Evolutionary conservation across 2,797 vertebrate species (phyloP).

Genomic region (Bovichtus variegatus): DNA sequence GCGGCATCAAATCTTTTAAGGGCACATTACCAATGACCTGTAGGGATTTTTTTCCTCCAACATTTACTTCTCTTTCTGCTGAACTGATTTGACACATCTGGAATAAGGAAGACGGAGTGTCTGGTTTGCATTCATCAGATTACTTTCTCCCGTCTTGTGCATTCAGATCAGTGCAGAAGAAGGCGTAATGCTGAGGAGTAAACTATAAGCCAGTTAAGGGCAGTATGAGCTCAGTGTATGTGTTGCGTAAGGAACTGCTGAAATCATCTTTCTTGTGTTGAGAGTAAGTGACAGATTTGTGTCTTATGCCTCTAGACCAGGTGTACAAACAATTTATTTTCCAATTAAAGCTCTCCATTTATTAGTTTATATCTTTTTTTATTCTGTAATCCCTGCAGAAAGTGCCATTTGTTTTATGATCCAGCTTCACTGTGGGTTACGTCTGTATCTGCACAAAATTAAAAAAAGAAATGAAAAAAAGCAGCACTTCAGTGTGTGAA

Average conservation of each 20-base stretch:
- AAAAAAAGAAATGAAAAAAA: no score
- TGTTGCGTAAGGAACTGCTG: constrained; percentile 39
- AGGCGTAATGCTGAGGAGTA: constrained; percentile 22
- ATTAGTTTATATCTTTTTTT: constrained; percentile 32
- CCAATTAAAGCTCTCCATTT: constrained; percentile 20
- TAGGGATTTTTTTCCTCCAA: constrained; percentile 19
- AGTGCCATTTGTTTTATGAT: constrained; percentile 55
- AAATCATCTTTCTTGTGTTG: constrained; percentile 27
- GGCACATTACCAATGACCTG: constrained; percentile 27
- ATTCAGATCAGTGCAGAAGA: constrained; percentile 48
- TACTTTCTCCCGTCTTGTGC: constrained; percentile 25
- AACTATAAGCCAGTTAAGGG: constrained; percentile 17
- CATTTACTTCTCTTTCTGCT: constrained; percentile 20
- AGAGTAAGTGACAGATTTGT: constrained; percentile 22
- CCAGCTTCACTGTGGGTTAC: constrained; percentile 28
- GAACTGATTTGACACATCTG: constrained; percentile 60
- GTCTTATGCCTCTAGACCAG: constrained; percentile 17
- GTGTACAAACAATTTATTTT: not conserved
- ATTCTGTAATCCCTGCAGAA: constrained; percentile 31
- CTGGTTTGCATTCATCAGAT: constrained; percentile 60
- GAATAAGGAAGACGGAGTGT: constrained; percentile 42
- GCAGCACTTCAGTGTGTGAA: constrained; percentile 1
- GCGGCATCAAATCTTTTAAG: constrained; percentile 9
- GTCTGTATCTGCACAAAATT: constrained; percentile 48
- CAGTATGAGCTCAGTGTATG: constrained; percentile 18